Base-by-base conservation (phyloP, 2,888 invertebrate species). In the Priocnemis perturbator region DNA sequence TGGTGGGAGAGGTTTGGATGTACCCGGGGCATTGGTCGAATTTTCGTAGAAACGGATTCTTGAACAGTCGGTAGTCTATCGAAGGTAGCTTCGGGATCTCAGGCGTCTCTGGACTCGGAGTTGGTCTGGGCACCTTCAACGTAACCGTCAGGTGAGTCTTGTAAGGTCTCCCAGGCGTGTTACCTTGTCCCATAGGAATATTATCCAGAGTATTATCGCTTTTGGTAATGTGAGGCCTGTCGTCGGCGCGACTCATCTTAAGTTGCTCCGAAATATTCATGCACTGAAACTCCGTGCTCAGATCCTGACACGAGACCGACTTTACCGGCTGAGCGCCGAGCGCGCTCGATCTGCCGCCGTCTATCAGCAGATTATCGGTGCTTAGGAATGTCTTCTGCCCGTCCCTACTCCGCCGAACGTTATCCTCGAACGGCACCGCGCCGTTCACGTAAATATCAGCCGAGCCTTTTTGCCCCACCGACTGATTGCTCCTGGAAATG, bases 141-240 rank as follows among this genome's bases (percentile, higher is more conserved):
- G 86, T 88, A 2, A 90, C 88, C 61, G 86, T 87, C 11, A 90
- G 65, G 55, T 88, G 87, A 26, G 89, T 89, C 45, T 84, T 87
- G 73, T 86, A 90, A 1, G 89, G 86, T 60, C 83, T 87, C 15
- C 21, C 48, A 1, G 83, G 64, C 2, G 64, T 56, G 47, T 73
- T 75, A 7, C 52, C 59, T 4, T 17, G 50, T 3, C 50, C 50
- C 3, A 23, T 11, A 0, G 79, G 60, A 19, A 69, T 70, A 56
- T 74, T 81, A 67, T 85, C 85, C 53, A 86, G 58, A 2, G 82
- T 81, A 58, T 84, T 84, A 60, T 86, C 85, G 65, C 87, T 88
- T 55, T 86, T 86, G 0, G 86, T 76, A 3, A 83, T 78, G 58
- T 79, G 85, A 14, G 72, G 76, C 9, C 71, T 81, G 1, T 64